Percentiles rank a stretch among this genome's conserved stretches.
Evolutionary conservation across 2,888 invertebrate species (phyloP).

Genomic region (Rhingia rostrata): DNA sequence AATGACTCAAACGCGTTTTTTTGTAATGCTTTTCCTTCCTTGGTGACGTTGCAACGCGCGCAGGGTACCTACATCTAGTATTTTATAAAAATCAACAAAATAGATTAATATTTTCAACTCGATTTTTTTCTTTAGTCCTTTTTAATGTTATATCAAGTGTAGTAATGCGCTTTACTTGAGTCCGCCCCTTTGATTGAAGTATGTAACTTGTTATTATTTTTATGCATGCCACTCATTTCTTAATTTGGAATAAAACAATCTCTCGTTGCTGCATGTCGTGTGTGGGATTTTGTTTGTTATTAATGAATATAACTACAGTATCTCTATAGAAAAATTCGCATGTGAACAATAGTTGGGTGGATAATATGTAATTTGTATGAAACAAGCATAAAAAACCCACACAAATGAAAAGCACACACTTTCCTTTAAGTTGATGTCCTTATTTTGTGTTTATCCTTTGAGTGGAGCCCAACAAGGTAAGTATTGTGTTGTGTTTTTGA

Average conservation of each 20-base stretch:
- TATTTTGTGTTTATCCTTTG: conserved; percentile 50
- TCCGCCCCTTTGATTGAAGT: no score
- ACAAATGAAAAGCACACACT: conserved; percentile 57
- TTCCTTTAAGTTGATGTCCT: conserved; percentile 42
- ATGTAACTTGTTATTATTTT: no score
- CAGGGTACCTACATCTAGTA: no score
- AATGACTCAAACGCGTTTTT: no score
- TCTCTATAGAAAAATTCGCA: neutral
- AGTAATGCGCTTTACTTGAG: no score
- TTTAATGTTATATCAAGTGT: no score
- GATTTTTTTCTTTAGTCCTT: no score
- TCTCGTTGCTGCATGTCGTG: neutral
- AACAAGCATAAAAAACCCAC: conserved; percentile 41
- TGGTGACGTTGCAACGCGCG: no score
- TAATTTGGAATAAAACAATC: neutral
- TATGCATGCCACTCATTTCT: no score
- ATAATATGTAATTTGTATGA: conserved; percentile 48
- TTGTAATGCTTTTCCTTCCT: no score
- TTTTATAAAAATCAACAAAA: no score
- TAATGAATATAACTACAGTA: conserved; percentile 24
- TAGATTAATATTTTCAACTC: no score
- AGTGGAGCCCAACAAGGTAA: conserved; percentile 37
- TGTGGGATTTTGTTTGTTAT: conserved; percentile 1
- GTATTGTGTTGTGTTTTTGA: conserved; percentile 51
- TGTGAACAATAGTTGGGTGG: conserved; percentile 28